Evolutionary conservation across 2,888 invertebrate genomes (phyloP).

Genomic region (Minunthozetes semirufus): DNA sequence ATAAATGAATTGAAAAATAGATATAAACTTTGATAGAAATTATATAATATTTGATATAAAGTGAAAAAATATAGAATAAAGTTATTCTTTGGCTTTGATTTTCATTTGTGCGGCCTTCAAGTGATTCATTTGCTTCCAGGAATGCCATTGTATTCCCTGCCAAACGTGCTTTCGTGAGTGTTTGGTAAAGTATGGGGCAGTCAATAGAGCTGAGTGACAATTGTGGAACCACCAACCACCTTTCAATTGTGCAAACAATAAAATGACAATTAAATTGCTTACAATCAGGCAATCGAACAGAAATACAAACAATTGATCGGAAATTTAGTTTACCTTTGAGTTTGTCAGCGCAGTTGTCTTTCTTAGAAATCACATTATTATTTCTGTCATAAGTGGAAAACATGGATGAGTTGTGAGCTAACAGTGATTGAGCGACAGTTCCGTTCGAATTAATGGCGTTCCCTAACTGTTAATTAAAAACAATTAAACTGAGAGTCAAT

Average conservation of each 20-base stretch:
- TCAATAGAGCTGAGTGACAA: constrained; percentile 46
- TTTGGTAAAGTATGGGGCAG: constrained; percentile 36
- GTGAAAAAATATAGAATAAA: neutral
- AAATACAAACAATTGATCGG: too few relatives aligned
- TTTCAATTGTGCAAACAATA: constrained; percentile 47
- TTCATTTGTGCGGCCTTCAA: constrained; percentile 54
- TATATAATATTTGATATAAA: neutral
- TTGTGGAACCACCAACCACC: constrained; percentile 60
- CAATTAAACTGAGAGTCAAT: neutral
- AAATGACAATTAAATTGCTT: too few relatives aligned
- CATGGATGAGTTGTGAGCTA: constrained; percentile 53
- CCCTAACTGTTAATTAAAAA: neutral
- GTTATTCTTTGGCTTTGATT: constrained; percentile 46
- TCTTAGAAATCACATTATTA: constrained; percentile 49
- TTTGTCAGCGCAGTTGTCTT: constrained; percentile 53
- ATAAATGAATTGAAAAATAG: too few relatives aligned
- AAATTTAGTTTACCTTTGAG: neutral
- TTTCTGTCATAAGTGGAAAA: constrained; percentile 53
- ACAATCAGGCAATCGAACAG: too few relatives aligned
- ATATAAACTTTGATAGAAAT: too few relatives aligned
- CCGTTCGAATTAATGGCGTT: constrained; percentile 45
- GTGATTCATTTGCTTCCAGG: constrained; percentile 56
- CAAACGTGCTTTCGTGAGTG: constrained; percentile 32
- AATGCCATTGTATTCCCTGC: constrained; percentile 57
- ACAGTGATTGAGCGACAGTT: constrained; percentile 54